phyloP scores from a whole-genome alignment of 2,797 vertebrate genomes.

The Thaleichthys pacificus region DNA sequence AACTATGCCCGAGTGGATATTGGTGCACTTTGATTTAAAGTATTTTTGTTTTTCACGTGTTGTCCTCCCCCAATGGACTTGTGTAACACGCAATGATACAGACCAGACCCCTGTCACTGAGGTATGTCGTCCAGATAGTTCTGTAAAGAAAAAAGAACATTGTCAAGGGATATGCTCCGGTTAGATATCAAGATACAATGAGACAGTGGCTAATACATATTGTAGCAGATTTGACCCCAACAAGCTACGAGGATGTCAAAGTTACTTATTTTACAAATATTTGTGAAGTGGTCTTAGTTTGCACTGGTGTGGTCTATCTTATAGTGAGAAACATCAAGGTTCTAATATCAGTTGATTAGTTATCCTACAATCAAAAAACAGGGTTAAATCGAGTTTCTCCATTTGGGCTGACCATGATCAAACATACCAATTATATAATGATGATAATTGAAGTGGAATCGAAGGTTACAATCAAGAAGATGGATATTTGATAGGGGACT shows the following conservation, averaged over 20 bases:
- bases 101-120: background rate
- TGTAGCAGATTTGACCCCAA: background rate
- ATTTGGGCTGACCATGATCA: constrained; percentile 28
- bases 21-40: background rate
- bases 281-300: background rate
- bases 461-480: constrained; percentile 35
- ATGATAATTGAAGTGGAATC: constrained; percentile 36
- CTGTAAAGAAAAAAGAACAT: background rate
- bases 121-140: background rate
- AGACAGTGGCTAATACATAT: too few relatives aligned
- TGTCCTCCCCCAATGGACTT: background rate
- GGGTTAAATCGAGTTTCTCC: constrained; percentile 10
- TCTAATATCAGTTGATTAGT: constrained; percentile 11
- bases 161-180: background rate
- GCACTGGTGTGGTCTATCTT: background rate
- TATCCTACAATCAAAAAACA: constrained; percentile 7
- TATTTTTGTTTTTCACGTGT: background rate
- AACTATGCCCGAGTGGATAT: background rate
- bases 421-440: constrained; percentile 17
- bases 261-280: background rate
- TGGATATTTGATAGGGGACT: constrained; percentile 22
- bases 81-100: background rate
- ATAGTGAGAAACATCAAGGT: background rate
- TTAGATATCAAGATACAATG: background rate
- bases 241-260: background rate